These are phyloP conservation scores for Cotesia typhae DNA, from an alignment of 1,140 invertebrate genomes.

Conservation along the genomic window DNA sequence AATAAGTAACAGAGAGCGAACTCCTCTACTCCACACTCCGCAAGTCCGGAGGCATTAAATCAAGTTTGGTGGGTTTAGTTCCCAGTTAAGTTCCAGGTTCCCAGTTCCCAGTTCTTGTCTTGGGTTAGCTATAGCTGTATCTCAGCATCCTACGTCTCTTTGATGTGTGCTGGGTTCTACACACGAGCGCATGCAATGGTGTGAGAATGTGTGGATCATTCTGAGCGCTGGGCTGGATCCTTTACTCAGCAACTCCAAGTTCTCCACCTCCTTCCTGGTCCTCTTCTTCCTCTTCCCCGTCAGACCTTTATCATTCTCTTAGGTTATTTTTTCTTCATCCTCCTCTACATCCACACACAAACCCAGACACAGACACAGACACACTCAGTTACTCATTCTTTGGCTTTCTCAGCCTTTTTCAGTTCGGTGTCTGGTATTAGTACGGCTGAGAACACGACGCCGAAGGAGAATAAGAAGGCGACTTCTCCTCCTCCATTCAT, in stretches of 20 bases:
- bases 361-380: too few relatives aligned
- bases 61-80: slow-evolving; percentile 47
- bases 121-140: neutral
- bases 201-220: slow-evolving; percentile 24
- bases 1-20: neutral
- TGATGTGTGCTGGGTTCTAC: neutral
- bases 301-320: slow-evolving; percentile 15
- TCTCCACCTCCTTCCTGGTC: slow-evolving; percentile 24
- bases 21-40: slow-evolving; percentile 1
- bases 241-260: slow-evolving; percentile 18
- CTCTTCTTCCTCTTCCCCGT: slow-evolving; percentile 13
- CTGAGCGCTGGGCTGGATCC: slow-evolving; percentile 18
- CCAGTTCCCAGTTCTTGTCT: neutral
- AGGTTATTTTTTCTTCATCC: neutral
- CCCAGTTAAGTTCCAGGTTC: slow-evolving; percentile 6
- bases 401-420: too few relatives aligned
- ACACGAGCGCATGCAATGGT: neutral
- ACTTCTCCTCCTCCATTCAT: slow-evolving; percentile 49
- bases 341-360: neutral
- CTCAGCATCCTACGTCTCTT: neutral
- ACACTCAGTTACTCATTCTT: too few relatives aligned
- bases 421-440: too few relatives aligned
- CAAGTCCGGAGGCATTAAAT: slow-evolving; percentile 50
- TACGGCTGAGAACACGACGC: slow-evolving; percentile 12
- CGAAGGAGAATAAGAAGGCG: slow-evolving; percentile 13